A percentile compares a stretch with the other conserved stretches of the same genome.
phyloP scores from a whole-genome alignment of 2,888 invertebrate genomes.

The Dynastes maya region DNA sequence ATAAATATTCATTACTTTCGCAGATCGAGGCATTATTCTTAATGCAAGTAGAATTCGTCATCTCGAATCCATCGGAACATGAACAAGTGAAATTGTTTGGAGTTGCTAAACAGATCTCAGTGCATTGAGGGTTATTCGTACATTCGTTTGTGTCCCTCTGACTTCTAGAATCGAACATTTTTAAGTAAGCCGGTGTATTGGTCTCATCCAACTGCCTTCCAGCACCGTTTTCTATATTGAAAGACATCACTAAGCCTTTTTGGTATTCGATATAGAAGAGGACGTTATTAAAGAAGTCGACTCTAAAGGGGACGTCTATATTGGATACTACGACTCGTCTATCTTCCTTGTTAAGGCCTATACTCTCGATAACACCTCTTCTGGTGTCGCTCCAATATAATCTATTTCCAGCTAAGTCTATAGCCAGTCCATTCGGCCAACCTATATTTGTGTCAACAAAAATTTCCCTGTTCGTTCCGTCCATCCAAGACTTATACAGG shows the following conservation, averaged over 20 bases:
- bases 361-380: constrained; percentile 79
- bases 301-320: constrained; percentile 74
- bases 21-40: constrained; percentile 62
- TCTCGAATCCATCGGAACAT: constrained; percentile 76
- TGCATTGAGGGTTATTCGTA: constrained; percentile 70
- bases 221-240: constrained; percentile 69
- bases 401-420: constrained; percentile 74
- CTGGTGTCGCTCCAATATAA: constrained; percentile 84
- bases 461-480: constrained; percentile 77
- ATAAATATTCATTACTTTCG: constrained; percentile 65
- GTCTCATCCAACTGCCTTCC: constrained; percentile 73
- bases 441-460: constrained; percentile 74
- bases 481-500: constrained; percentile 83
- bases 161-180: constrained; percentile 76
- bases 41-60: constrained; percentile 57
- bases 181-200: constrained; percentile 79
- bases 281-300: constrained; percentile 76
- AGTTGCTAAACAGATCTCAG: constrained; percentile 35
- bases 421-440: constrained; percentile 85
- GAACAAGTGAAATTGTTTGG: constrained; percentile 53
- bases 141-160: constrained; percentile 73
- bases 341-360: constrained; percentile 73
- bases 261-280: constrained; percentile 83
- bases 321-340: constrained; percentile 64
- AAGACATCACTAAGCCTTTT: constrained; percentile 75